Evolutionary conservation across 2,113 vertebrate species (phyloP), one percentile per base, ranked within the genome.

Genomic region (Gracilinanus agilis): DNA sequence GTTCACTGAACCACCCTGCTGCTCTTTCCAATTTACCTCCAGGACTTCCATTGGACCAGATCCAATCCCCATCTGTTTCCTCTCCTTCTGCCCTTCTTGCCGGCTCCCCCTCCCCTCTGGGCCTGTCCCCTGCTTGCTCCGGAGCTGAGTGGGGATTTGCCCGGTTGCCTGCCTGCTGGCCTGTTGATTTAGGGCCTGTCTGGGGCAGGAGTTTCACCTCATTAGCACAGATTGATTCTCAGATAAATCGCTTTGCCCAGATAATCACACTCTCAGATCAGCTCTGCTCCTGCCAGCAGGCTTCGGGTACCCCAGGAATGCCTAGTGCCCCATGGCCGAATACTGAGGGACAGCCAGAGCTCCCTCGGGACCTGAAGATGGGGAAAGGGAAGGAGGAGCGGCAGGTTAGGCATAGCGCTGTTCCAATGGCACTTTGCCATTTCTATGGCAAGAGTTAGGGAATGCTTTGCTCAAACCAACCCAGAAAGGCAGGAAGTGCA

Each of bases 191-290:
- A 75, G 92, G 94, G 94, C 55, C 92, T 55, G 91, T 29, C 56
- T 40, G 58, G 88, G 67, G 94, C 2, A 0, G 95, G 90, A 94
- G 1, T 56, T 93, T 91, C 83, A 44, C 92, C 89, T 97, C 92
- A 96, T 97, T 95, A 97, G 90, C 75, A 91, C 88, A 98, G 92
- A 97, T 96, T 94, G 97, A 96, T 95, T 97, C 97, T 96, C 94
- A 95, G 94, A 67, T 61, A 95, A 97, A 96, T 94, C 95, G 92
- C 94, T 93, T 49, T 83, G 67, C 67, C 67, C 40, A 27, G 4
- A 19, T 96, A 97, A 97, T 94, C 54, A 9, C 44, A 34, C 0
- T n/a, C 67, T 83, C 67, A 40, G 67, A 83, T 83, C 67, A 40
- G 67, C 67, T 83, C 67, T 8, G n/a, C 67, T 83, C 67, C 67